A percentile compares a stretch with the other conserved stretches of the same genome.
Conservation (phyloP, 2,888 invertebrate genomes). For the Strigamia crassipes region DNA sequence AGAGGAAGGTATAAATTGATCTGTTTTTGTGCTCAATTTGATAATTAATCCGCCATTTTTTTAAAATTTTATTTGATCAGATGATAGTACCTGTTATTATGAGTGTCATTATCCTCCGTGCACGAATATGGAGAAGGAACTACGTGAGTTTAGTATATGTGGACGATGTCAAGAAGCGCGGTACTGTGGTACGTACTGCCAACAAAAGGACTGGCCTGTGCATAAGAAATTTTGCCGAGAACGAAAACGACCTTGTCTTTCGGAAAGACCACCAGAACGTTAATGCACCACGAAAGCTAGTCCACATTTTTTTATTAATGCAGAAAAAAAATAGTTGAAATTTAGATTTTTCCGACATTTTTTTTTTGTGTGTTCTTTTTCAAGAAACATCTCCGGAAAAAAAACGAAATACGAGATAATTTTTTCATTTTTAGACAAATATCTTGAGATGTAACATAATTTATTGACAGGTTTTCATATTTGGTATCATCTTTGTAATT, state of each 20-base stretch:
- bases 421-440: not conserved
- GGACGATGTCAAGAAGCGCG: conserved; percentile 62
- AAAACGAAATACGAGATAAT: not conserved
- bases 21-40: not conserved
- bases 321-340: not conserved
- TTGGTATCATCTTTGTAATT: conserved; percentile 19
- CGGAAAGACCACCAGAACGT: conserved; percentile 57
- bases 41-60: no score
- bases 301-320: conserved; percentile 33
- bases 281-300: conserved; percentile 50
- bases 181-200: conserved; percentile 62
- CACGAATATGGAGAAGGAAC: conserved; percentile 62
- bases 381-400: not conserved
- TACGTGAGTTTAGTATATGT: conserved; percentile 63
- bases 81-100: conserved; percentile 60
- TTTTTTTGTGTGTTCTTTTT: not conserved
- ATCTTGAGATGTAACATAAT: conserved; percentile 42
- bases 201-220: conserved; percentile 62
- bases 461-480: conserved; percentile 38
- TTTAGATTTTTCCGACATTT: not conserved
- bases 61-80: conserved; percentile 53
- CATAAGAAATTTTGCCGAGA: conserved; percentile 61
- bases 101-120: conserved; percentile 64
- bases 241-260: conserved; percentile 54
- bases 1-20: conserved; percentile 55